phyloP scores from a whole-genome alignment of 2,113 vertebrate species.

The Austrofundulus limnaeus region DNA sequence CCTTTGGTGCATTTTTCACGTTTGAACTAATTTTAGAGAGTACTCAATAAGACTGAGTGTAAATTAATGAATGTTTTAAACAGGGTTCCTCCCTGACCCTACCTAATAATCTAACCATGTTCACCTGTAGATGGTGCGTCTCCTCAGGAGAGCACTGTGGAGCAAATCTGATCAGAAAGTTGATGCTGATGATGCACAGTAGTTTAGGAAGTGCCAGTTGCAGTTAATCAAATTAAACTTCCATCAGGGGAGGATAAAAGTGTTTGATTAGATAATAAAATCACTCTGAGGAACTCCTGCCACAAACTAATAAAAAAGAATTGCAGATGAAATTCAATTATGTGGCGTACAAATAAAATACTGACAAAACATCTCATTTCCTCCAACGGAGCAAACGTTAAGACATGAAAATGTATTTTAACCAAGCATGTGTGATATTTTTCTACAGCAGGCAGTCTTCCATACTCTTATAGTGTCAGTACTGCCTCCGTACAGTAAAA shows the following conservation, averaged over 20 bases:
- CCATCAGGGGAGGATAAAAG: background rate
- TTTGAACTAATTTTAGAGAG: too few relatives aligned
- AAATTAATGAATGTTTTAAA: too few relatives aligned
- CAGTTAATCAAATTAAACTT: slow-evolving; percentile 4
- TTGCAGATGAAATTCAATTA: background rate
- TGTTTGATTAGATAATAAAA: slow-evolving; percentile 15
- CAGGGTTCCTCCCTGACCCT: background rate
- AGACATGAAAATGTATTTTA: background rate
- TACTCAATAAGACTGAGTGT: too few relatives aligned
- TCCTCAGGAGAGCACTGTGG: background rate
- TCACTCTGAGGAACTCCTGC: background rate
- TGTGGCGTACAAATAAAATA: background rate
- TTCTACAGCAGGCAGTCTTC: background rate
- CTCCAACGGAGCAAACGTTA: background rate
- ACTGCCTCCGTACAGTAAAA: background rate
- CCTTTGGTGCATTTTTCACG: background rate
- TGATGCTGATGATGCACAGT: background rate
- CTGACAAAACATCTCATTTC: background rate
- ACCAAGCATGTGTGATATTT: background rate
- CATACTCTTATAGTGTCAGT: background rate
- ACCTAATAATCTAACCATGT: background rate
- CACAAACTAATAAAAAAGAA: slow-evolving; percentile 1
- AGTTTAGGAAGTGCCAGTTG: background rate
- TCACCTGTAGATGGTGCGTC: background rate
- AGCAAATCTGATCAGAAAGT: background rate